These are phyloP conservation scores for Oxyscelio sp. DNA, from an alignment of 2,888 invertebrate genomes.

Conservation along the genomic window DNA sequence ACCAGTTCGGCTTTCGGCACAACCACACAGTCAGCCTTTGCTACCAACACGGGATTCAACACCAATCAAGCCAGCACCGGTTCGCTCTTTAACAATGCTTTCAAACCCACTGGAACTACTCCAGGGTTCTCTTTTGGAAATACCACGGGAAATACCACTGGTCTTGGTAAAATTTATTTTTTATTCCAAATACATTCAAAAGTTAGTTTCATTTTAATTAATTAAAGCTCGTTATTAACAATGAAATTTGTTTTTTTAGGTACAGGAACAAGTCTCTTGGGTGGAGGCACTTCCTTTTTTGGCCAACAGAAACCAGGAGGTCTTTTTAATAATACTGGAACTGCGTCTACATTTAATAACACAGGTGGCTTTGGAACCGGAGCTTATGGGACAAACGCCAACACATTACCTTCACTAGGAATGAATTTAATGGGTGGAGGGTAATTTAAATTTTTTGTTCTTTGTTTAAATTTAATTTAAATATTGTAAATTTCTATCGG, in stretches of 20 bases:
- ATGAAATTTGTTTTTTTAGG: too few species aligned
- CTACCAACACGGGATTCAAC: constrained; percentile 84
- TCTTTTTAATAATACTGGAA: constrained; percentile 89
- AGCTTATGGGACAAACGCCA: constrained; percentile 86
- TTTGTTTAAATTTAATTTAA: too few species aligned
- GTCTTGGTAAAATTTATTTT: constrained; percentile 82
- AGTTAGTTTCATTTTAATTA: too few species aligned
- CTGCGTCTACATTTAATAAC: constrained; percentile 87
- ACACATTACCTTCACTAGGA: constrained; percentile 80
- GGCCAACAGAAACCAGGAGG: constrained; percentile 89
- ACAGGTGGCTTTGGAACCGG: constrained; percentile 87
- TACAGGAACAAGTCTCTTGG: constrained; percentile 88
- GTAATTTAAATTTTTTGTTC: constrained; percentile 52
- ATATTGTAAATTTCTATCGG: background rate
- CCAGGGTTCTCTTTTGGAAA: constrained; percentile 87
- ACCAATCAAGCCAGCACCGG: constrained; percentile 83
- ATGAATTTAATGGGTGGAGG: constrained; percentile 83
- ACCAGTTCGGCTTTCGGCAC: constrained; percentile 82
- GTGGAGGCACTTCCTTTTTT: constrained; percentile 83
- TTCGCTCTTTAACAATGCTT: constrained; percentile 88
- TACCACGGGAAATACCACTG: constrained; percentile 83
- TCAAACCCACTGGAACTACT: constrained; percentile 87
- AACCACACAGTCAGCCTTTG: constrained; percentile 67
- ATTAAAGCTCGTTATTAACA: too few species aligned
- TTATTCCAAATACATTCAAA: too few species aligned